A percentile compares a stretch with the other conserved stretches of the same genome.
Evolutionary conservation across 2,113 vertebrate genomes (phyloP).

Genomic region (Thamnophis sirtalis): DNA sequence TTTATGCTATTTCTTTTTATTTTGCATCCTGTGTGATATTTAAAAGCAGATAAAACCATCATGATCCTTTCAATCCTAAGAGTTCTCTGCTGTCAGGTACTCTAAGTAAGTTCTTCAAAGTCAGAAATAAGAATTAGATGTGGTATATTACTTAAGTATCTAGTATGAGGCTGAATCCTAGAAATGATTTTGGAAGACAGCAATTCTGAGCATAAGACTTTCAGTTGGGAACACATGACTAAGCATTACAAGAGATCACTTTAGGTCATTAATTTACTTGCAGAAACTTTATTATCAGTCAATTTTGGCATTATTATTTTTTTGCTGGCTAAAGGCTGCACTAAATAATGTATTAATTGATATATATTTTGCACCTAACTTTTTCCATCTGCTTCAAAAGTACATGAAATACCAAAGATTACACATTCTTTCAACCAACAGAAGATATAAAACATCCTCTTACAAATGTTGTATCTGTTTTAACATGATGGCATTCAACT

Average conservation of each 20-base stretch:
- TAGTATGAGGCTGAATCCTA: background rate
- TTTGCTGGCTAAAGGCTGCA: background rate
- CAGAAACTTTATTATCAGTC: background rate
- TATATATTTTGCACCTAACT: background rate
- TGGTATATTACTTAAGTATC: background rate
- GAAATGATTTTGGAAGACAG: background rate
- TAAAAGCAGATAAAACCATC: background rate
- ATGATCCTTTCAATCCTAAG: background rate
- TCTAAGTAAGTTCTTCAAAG: background rate
- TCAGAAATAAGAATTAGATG: background rate
- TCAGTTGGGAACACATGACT: background rate
- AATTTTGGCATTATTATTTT: background rate
- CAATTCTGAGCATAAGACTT: background rate
- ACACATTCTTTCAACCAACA: background rate
- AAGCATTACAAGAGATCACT: background rate
- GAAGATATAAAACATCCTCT: background rate
- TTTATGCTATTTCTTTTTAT: background rate
- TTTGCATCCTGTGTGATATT: background rate
- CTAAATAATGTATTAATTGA: background rate
- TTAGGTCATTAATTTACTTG: background rate
- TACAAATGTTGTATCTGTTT: slow-evolving; percentile 4
- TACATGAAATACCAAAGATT: background rate
- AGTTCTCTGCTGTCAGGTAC: background rate
- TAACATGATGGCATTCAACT: slow-evolving; percentile 1
- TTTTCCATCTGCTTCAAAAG: background rate